Percentiles rank a stretch among this genome's conserved stretches.
Conservation (phyloP, 2,113 vertebrate species). For the Pholis gunnellus region DNA sequence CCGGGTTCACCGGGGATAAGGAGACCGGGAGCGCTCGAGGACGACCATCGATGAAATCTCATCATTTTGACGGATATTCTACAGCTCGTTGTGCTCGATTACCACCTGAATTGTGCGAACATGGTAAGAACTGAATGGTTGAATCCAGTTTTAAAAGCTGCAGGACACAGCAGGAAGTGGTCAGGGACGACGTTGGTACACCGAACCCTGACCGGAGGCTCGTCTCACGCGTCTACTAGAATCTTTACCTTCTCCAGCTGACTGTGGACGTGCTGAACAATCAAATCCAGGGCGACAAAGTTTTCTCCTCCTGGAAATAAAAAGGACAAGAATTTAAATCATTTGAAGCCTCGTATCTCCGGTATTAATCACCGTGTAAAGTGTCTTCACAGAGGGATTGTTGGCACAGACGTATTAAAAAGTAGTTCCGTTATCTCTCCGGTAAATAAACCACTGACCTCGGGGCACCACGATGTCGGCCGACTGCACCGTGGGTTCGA, state of each 20-base stretch:
- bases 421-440: no score
- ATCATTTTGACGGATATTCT: neutral
- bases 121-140: no score
- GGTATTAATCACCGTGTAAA: no score
- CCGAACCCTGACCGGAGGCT: neutral
- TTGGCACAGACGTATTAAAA: no score
- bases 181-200: neutral
- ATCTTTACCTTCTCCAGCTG: conserved; percentile 91
- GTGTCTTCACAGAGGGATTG: no score
- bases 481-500: conserved; percentile 91
- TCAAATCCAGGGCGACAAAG: conserved; percentile 91
- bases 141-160: neutral
- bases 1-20: neutral
- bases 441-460: conserved; percentile 77
- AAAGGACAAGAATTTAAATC: neutral
- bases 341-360: no score
- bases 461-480: conserved; percentile 93
- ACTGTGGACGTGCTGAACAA: conserved; percentile 93
- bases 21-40: neutral
- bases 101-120: neutral
- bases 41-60: neutral
- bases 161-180: neutral
- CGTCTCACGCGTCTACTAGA: no score
- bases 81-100: neutral
- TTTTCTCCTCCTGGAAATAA: conserved; percentile 88